Conservation (phyloP, 1,140 invertebrate species). For the Cyphomyrmex costatus region DNA sequence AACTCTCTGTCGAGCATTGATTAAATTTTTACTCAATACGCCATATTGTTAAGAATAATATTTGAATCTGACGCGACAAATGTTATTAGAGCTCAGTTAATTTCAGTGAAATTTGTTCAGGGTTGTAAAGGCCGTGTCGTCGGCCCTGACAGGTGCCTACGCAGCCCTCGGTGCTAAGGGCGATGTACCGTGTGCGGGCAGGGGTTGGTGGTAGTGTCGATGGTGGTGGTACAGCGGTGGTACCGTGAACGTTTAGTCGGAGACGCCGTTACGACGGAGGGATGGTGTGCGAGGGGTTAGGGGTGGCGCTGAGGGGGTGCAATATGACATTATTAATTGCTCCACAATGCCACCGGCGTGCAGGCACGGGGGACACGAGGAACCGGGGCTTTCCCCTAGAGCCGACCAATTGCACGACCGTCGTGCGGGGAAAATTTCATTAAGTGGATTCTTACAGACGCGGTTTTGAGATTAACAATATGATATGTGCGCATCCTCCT, state of each 20-base stretch:
- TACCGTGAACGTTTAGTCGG: slow-evolving; percentile 55
- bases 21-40: neutral
- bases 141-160: slow-evolving; percentile 52
- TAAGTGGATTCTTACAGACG: slow-evolving; percentile 84
- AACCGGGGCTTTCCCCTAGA: slow-evolving; percentile 70
- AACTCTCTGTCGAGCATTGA: neutral
- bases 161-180: slow-evolving; percentile 69
- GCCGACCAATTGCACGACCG: slow-evolving; percentile 76
- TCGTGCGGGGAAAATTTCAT: slow-evolving; percentile 83
- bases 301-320: slow-evolving; percentile 74
- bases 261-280: slow-evolving; percentile 58
- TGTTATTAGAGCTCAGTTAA: neutral
- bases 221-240: slow-evolving; percentile 54
- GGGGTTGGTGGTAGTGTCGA: slow-evolving; percentile 68
- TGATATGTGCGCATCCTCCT: slow-evolving; percentile 77
- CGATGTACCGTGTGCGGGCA: slow-evolving; percentile 71
- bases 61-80: neutral
- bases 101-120: slow-evolving; percentile 5
- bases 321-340: slow-evolving; percentile 86
- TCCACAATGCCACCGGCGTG: slow-evolving; percentile 80
- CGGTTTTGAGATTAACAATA: slow-evolving; percentile 84
- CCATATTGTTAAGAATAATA: slow-evolving; percentile 19
- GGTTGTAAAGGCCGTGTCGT: slow-evolving; percentile 18
- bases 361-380: slow-evolving; percentile 65
- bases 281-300: slow-evolving; percentile 59